phyloP scores from a whole-genome alignment of 2,797 vertebrate genomes.

The Argyrosomus regius region DNA sequence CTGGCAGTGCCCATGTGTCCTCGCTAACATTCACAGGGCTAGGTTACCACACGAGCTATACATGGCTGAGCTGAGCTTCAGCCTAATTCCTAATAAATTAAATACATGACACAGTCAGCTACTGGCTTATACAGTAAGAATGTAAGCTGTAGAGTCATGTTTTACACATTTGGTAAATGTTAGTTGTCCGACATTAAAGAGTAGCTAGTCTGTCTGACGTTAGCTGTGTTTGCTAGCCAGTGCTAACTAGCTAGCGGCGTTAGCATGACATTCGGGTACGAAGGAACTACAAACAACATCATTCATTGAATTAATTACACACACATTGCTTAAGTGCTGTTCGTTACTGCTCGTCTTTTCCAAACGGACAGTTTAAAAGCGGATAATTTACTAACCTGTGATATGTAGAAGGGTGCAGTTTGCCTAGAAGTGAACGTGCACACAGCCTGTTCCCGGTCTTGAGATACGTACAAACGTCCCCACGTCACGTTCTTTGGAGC shows the following conservation, averaged over 20 bases:
- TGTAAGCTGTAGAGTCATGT: fast-evolving
- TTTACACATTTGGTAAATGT: background rate
- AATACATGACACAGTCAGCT: background rate
- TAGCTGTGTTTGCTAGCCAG: conserved; percentile 21
- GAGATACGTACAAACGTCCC: conserved; percentile 5
- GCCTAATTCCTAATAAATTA: background rate
- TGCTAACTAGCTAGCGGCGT: conserved; percentile 49
- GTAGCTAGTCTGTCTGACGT: background rate
- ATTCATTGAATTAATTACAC: fast-evolving
- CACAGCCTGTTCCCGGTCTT: conserved; percentile 60
- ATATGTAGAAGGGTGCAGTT: conserved; percentile 25
- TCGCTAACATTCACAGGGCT: conserved; percentile 41
- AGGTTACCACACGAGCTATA: background rate
- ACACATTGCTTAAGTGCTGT: fast-evolving
- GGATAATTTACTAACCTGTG: conserved; percentile 57
- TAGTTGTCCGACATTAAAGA: background rate
- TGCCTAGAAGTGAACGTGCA: conserved; percentile 27
- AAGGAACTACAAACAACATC: conserved; percentile 17
- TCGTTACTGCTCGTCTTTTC: fast-evolving
- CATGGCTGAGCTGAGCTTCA: background rate
- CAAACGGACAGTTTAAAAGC: fast-evolving
- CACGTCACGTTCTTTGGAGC: conserved; percentile 15
- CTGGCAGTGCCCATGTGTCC: conserved; percentile 55
- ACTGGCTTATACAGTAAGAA: fast-evolving
- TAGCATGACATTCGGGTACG: conserved; percentile 51